phyloP scores from a whole-genome alignment of 2,888 invertebrate genomes.

The Dicyrtomina minuta region DNA sequence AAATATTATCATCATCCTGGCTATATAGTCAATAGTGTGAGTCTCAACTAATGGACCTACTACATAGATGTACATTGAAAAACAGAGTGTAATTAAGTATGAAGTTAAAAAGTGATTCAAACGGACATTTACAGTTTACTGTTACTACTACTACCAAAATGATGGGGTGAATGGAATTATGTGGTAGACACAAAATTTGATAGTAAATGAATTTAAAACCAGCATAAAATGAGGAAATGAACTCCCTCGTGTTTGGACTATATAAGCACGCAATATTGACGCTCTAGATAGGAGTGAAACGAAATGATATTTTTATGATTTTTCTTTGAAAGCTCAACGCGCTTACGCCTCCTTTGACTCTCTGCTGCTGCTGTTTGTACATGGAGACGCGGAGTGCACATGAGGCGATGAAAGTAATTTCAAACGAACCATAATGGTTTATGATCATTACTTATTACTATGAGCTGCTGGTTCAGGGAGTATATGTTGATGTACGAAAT shows the following conservation, averaged over 20 bases:
- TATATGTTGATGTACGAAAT: background rate
- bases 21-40: no score
- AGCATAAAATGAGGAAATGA: constrained; percentile 1
- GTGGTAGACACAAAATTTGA: background rate
- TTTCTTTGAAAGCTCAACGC: no score
- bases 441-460: constrained; percentile 23
- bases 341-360: background rate
- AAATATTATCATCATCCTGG: no score
- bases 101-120: no score
- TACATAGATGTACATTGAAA: no score
- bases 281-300: no score
- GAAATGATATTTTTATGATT: no score
- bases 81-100: no score
- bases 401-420: constrained; percentile 21
- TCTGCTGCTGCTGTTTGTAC: background rate
- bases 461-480: background rate
- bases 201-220: constrained; percentile 12
- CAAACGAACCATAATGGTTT: constrained; percentile 21
- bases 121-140: no score
- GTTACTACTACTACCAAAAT: background rate
- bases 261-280: no score
- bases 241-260: no score
- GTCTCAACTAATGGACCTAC: no score
- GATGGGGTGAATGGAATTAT: constrained; percentile 8
- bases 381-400: background rate